These are phyloP conservation scores for Nycticorax nycticorax DNA, from an alignment of 2,113 vertebrate species.

Conservation along the genomic window DNA sequence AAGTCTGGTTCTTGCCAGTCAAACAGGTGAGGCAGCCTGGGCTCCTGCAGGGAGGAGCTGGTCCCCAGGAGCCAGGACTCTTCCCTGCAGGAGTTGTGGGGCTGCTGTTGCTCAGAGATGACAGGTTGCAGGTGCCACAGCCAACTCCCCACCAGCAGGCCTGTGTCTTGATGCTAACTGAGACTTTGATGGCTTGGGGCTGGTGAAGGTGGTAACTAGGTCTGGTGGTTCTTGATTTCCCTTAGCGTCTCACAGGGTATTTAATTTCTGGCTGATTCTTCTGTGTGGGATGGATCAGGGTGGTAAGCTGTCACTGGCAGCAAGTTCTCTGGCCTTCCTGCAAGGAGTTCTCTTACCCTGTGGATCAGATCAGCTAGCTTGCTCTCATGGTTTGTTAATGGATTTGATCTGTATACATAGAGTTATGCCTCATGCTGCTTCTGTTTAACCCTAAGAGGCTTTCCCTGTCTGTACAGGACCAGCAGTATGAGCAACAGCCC, in stretches of 20 bases:
- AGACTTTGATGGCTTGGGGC: not conserved
- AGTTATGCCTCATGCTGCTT: not conserved
- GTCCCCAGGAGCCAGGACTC: conserved; percentile 1
- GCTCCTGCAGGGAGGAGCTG: not conserved
- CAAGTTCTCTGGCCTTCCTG: not conserved
- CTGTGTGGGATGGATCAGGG: not conserved
- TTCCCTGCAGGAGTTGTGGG: not conserved
- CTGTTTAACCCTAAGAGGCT: not conserved
- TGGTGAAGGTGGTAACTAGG: not conserved
- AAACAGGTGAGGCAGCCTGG: conserved; percentile 34
- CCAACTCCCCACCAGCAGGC: not conserved
- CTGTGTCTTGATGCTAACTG: not conserved
- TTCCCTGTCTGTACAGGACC: not conserved
- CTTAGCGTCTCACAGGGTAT: not conserved
- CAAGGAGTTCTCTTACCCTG: not conserved
- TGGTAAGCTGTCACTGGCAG: not conserved
- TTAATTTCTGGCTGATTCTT: not conserved
- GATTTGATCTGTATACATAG: not conserved
- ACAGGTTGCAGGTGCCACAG: not conserved
- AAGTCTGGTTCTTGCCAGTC: conserved; percentile 49
- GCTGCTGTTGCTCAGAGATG: not conserved
- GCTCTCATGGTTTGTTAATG: not conserved
- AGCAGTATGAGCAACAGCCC: not conserved
- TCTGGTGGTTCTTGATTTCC: not conserved
- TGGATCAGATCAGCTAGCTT: not conserved